A percentile compares a stretch with the other conserved stretches of the same genome.
Evolutionary conservation across 2,113 vertebrate species (phyloP).

Genomic region (Panthera uncia): DNA sequence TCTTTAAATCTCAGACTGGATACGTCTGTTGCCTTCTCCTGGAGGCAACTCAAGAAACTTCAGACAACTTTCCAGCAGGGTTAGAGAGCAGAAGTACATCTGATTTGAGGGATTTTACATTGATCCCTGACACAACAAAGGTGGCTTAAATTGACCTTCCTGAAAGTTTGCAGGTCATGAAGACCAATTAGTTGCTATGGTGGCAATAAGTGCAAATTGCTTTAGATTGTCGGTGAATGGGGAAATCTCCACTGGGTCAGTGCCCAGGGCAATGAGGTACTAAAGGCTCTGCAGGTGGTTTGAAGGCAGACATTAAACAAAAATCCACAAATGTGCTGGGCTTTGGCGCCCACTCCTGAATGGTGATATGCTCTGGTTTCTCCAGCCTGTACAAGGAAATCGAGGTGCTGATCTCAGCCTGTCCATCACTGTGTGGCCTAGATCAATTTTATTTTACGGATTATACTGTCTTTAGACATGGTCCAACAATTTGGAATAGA

Average conservation of each 20-base stretch:
- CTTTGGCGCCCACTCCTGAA: not conserved
- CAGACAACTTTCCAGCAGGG: slow-evolving; percentile 14
- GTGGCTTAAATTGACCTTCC: slow-evolving; percentile 67
- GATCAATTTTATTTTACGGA: slow-evolving; percentile 3
- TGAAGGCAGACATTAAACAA: slow-evolving; percentile 40
- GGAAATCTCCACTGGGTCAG: slow-evolving; percentile 77
- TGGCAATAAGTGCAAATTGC: slow-evolving; percentile 77
- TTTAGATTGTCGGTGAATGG: slow-evolving; percentile 69
- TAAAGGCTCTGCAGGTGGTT: slow-evolving; percentile 68
- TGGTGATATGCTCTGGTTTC: not conserved
- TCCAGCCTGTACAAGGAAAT: not conserved
- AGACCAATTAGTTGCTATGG: slow-evolving; percentile 77
- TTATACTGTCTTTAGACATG: not conserved
- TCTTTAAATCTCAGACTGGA: not conserved
- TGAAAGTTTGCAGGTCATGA: slow-evolving; percentile 71
- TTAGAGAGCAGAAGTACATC: slow-evolving; percentile 35
- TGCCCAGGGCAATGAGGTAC: slow-evolving; percentile 72
- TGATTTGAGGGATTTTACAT: slow-evolving; percentile 58
- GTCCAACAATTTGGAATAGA: not conserved
- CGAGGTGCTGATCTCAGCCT: not conserved
- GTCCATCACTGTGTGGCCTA: not conserved
- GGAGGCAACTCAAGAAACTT: not conserved
- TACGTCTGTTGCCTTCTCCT: not conserved
- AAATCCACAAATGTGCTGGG: not conserved
- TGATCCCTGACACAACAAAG: slow-evolving; percentile 58